Conservation (phyloP, 1,140 invertebrate genomes). For the Dreissena polymorpha region DNA sequence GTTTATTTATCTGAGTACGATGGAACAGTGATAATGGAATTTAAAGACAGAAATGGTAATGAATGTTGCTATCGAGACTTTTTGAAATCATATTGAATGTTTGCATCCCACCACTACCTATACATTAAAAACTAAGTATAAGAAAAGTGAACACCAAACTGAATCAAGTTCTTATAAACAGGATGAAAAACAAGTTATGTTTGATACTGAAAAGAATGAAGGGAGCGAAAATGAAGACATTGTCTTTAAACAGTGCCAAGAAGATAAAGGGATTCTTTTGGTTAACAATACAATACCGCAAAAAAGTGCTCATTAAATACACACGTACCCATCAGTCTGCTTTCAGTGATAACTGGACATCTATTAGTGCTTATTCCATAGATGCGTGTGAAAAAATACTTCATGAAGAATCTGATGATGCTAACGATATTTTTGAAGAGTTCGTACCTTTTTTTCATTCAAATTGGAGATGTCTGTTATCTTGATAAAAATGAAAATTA, state of each 20-base stretch:
- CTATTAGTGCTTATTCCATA: constrained; percentile 8
- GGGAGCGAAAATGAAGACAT: neutral
- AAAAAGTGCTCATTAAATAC: constrained; percentile 19
- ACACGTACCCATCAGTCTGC: constrained; percentile 12
- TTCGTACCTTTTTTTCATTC: constrained; percentile 6
- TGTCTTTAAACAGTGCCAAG: neutral
- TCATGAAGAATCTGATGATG: neutral
- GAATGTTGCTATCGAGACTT: constrained; percentile 15
- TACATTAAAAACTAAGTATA: constrained; percentile 11
- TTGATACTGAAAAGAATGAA: neutral
- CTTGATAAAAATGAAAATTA: constrained; percentile 7
- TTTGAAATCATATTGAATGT: constrained; percentile 10
- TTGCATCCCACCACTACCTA: neutral
- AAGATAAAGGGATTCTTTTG: constrained; percentile 15
- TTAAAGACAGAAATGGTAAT: constrained; percentile 21
- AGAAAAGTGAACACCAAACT: neutral
- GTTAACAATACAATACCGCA: constrained; percentile 16
- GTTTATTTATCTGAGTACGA: constrained; percentile 11
- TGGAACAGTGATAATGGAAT: constrained; percentile 10
- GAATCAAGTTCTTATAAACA: neutral
- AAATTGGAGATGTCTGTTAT: constrained; percentile 13
- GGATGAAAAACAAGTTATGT: neutral
- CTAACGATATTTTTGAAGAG: constrained; percentile 22
- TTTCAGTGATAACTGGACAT: neutral
- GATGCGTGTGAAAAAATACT: constrained; percentile 15